A percentile compares a stretch with the other conserved stretches of the same genome.
These are phyloP conservation scores for Tursiops truncatus DNA, from an alignment of 2,113 vertebrate species.

Conservation along the genomic window DNA sequence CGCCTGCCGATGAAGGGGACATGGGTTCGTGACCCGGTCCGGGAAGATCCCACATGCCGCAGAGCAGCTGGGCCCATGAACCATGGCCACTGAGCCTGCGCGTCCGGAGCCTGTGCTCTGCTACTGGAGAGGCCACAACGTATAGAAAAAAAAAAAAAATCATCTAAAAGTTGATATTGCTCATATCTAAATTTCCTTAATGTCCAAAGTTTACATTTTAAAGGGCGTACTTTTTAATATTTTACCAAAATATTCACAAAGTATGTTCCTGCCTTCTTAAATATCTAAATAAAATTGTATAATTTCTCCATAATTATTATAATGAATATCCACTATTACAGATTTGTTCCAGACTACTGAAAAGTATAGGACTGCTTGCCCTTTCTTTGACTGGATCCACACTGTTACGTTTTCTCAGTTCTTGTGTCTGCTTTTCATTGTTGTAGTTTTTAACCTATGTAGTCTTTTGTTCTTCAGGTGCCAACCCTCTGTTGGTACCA, in stretches of 20 bases:
- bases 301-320: neutral
- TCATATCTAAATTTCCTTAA: conserved; percentile 18
- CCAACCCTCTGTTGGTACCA: neutral
- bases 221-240: neutral
- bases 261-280: neutral
- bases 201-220: neutral
- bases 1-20: no score
- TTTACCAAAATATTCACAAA: conserved; percentile 23
- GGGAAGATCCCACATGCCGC: no score
- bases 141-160: neutral
- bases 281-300: neutral
- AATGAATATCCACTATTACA: neutral
- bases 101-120: no score
- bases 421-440: neutral
- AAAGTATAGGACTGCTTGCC: neutral
- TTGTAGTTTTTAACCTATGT: neutral
- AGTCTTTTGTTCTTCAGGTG: neutral
- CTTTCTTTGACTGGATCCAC: neutral
- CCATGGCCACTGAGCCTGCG: no score
- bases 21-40: no score
- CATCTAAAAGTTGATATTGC: neutral
- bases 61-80: no score
- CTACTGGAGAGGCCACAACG: no score
- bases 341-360: neutral
- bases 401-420: neutral